A percentile compares a stretch with the other conserved stretches of the same genome.
phyloP scores from a whole-genome alignment of 2,888 invertebrate genomes.

The Sinopyrophorus schimmeli region DNA sequence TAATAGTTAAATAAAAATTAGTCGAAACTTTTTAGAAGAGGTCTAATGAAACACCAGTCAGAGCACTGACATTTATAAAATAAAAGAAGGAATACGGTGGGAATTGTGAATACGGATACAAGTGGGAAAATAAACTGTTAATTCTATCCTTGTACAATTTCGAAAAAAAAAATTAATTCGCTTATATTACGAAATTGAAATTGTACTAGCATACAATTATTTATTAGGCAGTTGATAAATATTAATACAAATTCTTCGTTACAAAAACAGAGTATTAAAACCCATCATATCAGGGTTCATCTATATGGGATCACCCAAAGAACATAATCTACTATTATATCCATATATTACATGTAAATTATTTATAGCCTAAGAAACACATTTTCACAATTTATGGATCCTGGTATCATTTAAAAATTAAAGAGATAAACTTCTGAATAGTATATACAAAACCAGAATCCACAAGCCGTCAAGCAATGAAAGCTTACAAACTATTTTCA shows the following conservation, averaged over 20 bases:
- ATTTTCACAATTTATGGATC: slow-evolving; percentile 46
- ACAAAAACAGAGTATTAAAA: slow-evolving; percentile 50
- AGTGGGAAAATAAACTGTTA: too few species aligned
- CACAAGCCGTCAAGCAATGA: slow-evolving; percentile 46
- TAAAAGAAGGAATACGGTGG: too few species aligned
- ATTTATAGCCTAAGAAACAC: slow-evolving; percentile 52
- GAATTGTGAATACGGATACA: too few species aligned
- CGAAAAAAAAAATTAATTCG: too few species aligned
- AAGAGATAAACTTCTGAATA: slow-evolving; percentile 32
- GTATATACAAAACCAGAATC: slow-evolving; percentile 46
- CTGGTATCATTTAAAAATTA: slow-evolving; percentile 34
- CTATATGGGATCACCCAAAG: slow-evolving; percentile 40
- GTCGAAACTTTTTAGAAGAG: too few species aligned
- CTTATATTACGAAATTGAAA: too few species aligned
- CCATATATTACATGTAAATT: slow-evolving; percentile 56
- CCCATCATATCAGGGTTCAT: slow-evolving; percentile 36
- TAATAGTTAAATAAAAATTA: too few species aligned
- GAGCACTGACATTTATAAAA: too few species aligned
- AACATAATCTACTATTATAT: slow-evolving; percentile 53
- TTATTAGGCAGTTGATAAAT: slow-evolving; percentile 53
- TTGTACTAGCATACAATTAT: slow-evolving; percentile 49
- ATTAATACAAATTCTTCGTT: slow-evolving; percentile 52
- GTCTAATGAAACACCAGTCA: too few species aligned
- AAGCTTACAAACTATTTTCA: slow-evolving; percentile 46
- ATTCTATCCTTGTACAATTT: too few species aligned